phyloP scores from a whole-genome alignment of 2,888 invertebrate species.

The Ochropleura leucogaster region DNA sequence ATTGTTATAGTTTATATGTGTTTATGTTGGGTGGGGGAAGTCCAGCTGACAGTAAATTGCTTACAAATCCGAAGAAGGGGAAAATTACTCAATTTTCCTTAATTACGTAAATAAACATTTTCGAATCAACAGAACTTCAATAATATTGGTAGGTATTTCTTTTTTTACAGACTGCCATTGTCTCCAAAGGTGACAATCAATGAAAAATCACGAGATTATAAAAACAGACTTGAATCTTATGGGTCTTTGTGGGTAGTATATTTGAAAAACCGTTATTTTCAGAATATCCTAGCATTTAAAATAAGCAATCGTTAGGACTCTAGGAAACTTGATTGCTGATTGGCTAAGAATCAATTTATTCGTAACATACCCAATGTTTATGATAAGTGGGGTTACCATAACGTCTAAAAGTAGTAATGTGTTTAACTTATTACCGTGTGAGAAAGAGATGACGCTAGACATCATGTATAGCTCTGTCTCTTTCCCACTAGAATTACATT shows the following conservation, averaged over 20 bases:
- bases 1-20: too few relatives aligned
- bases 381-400: too few relatives aligned
- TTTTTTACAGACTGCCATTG: background rate
- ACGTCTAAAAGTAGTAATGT: too few relatives aligned
- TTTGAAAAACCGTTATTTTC: background rate
- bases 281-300: background rate
- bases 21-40: background rate
- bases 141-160: background rate
- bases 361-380: background rate
- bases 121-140: too few relatives aligned
- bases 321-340: background rate
- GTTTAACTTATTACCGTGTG: too few relatives aligned
- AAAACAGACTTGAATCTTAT: background rate
- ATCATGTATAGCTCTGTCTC: too few relatives aligned
- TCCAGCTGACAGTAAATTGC: background rate
- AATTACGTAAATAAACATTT: background rate
- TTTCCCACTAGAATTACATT: too few relatives aligned
- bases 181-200: background rate
- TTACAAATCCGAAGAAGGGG: background rate
- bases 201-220: background rate
- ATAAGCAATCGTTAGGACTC: background rate
- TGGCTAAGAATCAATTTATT: background rate
- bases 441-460: too few relatives aligned
- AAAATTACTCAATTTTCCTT: background rate
- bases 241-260: too few relatives aligned